Percentiles rank a stretch among this genome's conserved stretches.
Evolutionary conservation across 2,113 vertebrate species (phyloP).

Genomic region (Ammodramus savannarum): DNA sequence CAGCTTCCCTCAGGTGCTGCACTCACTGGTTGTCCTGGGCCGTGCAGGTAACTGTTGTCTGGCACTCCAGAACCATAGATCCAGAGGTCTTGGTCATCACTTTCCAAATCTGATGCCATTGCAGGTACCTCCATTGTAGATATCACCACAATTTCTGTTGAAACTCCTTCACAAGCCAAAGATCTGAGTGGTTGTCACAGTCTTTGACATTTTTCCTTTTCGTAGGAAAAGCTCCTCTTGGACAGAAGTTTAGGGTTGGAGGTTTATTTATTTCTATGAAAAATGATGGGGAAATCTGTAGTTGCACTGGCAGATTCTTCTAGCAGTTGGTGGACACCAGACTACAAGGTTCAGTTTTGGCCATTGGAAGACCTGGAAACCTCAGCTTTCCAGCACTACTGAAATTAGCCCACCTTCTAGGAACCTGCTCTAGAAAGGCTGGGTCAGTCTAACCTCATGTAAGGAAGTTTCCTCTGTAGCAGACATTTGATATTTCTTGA

Average conservation of each 20-base stretch:
- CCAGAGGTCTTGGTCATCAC: neutral
- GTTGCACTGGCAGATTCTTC: neutral
- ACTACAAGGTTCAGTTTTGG: neutral
- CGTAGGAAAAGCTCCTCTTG: neutral
- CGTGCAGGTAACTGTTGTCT: neutral
- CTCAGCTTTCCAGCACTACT: neutral
- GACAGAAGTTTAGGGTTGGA: neutral
- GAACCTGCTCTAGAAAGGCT: neutral
- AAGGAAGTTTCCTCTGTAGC: neutral
- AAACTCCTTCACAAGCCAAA: neutral
- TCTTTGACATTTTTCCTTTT: neutral
- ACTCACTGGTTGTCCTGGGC: neutral
- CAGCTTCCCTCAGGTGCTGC: neutral
- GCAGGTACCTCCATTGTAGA: neutral
- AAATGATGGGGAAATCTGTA: neutral
- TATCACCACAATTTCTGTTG: neutral
- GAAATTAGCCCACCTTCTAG: neutral
- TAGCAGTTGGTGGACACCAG: neutral
- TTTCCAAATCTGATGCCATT: neutral
- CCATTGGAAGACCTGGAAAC: neutral
- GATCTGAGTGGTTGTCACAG: neutral
- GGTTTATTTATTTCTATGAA: neutral
- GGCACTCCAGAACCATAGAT: neutral
- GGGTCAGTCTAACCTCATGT: neutral
- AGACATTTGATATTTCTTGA: slow-evolving; percentile 4